Evolutionary conservation across 2,113 vertebrate genomes (phyloP), one percentile per base, ranked within the genome.

Genomic region (Bagarius yarrelli): DNA sequence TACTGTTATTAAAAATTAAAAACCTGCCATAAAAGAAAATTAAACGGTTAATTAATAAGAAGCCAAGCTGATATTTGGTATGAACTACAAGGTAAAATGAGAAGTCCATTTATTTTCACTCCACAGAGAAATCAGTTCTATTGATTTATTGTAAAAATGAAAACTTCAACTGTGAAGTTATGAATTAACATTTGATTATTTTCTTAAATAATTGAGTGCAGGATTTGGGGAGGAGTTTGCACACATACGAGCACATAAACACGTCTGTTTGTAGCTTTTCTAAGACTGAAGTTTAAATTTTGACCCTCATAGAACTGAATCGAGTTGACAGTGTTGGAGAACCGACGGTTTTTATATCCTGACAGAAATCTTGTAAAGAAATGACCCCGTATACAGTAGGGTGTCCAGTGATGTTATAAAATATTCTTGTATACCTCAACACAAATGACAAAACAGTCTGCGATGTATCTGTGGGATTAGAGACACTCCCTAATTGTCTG

Each of bases 281-380:
- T 27, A 40, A 40, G 0, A 1, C 27, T 60, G 14, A 64, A 66
- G 8, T 12, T 34, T 40, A 21, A 69, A n/a, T 36, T 53, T 25
- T 25, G 47, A 70, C 40, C 36, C 14, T 12, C 44, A 19, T n/a
- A 71, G 32, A 18, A 63, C 15, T 21, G 47, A 25, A 66, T 30
- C 14, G 74, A 71, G 79, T 70, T 80, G 83, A 80, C 83, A 81
- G 78, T 84, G 79, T 81, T 81, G 57, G 72, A 83, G 70, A 75
- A 84, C 34, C 57, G 18, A 63, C 44, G 32, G 32, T 32, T 30
- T n/a, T 36, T 52, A 34, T 23, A 23, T 3, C 5, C n/a, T 57
- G 11, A 55, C 30, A 36, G 19, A 25, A 75, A 59, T 4, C 8
- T 44, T 80, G 52, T 34, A 21, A 16, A 66, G 27, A 34, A n/a